Evolutionary conservation across 2,797 vertebrate species (phyloP).

Genomic region (Tragopan temminckii): DNA sequence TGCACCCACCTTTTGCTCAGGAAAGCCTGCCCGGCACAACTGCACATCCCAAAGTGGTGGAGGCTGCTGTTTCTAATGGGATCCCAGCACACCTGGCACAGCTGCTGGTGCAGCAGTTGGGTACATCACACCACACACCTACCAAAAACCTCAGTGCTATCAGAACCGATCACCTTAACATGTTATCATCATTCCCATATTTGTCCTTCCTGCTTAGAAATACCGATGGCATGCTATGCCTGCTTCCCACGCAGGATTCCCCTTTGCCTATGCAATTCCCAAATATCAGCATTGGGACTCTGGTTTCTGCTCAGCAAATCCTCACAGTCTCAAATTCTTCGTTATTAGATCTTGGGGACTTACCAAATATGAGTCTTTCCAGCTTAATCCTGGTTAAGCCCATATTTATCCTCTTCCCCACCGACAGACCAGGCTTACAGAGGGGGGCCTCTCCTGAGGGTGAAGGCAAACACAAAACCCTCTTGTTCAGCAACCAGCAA

Average conservation of each 20-base stretch:
- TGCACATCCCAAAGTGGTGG: rapidly evolving
- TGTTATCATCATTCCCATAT: background rate
- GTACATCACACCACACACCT: background rate
- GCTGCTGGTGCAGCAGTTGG: background rate
- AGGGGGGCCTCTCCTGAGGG: background rate
- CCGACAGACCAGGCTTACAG: background rate
- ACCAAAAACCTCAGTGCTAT: background rate
- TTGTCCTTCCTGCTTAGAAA: constrained; percentile 30
- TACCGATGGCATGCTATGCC: constrained; percentile 9
- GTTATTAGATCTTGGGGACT: background rate
- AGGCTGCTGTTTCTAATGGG: background rate
- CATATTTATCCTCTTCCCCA: constrained; percentile 45
- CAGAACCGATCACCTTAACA: background rate
- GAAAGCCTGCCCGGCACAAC: background rate
- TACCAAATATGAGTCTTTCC: background rate
- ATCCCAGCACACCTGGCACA: background rate
- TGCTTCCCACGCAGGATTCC: constrained; percentile 29
- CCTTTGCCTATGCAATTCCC: background rate
- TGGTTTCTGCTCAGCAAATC: constrained; percentile 47
- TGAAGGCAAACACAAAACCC: background rate
- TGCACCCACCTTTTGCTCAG: rapidly evolving
- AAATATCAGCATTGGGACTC: background rate
- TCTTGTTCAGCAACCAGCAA: background rate
- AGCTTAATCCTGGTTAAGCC: constrained; percentile 54
- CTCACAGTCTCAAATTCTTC: constrained; percentile 21